These are phyloP conservation scores for Amphiura filiformis DNA, from an alignment of 35 echinoderm and acorn worm species.

Conservation along the genomic window DNA sequence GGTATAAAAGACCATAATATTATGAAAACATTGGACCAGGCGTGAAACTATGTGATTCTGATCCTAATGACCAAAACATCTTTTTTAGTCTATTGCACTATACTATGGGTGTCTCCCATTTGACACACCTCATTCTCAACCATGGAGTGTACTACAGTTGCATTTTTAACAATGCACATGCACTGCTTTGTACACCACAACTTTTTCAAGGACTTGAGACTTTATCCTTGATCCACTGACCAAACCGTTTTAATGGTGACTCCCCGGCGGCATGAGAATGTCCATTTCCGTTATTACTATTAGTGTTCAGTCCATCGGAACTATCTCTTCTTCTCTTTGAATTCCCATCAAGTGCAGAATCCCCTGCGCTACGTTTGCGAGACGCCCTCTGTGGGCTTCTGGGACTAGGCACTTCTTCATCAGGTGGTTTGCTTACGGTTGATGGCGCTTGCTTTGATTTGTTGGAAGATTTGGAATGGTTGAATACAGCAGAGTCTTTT, in stretches of 20 bases:
- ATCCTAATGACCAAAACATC: too few relatives aligned
- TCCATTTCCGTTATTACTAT: neutral
- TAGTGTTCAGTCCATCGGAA: neutral
- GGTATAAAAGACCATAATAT: too few relatives aligned
- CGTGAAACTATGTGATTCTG: too few relatives aligned
- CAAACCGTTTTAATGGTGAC: neutral
- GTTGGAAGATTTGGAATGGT: neutral
- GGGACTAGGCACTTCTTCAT: neutral
- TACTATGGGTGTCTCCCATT: too few relatives aligned
- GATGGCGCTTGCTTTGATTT: neutral
- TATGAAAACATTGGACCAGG: too few relatives aligned
- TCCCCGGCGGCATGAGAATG: neutral
- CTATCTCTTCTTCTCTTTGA: neutral
- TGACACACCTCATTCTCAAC: too few relatives aligned
- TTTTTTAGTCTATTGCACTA: too few relatives aligned
- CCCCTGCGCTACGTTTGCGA: neutral
- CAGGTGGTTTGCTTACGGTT: neutral
- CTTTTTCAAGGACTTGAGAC: neutral
- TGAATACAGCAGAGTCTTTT: slow-evolving; percentile 2
- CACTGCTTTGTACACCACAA: too few relatives aligned
- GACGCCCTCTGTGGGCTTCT: slow-evolving; percentile 3
- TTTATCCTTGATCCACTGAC: slow-evolving; percentile 1
- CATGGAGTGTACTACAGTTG: too few relatives aligned
- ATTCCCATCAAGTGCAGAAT: neutral
- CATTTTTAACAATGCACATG: too few relatives aligned